Evolutionary conservation across 2,113 vertebrate genomes (phyloP).

Genomic region (Pogonocichla stellata): DNA sequence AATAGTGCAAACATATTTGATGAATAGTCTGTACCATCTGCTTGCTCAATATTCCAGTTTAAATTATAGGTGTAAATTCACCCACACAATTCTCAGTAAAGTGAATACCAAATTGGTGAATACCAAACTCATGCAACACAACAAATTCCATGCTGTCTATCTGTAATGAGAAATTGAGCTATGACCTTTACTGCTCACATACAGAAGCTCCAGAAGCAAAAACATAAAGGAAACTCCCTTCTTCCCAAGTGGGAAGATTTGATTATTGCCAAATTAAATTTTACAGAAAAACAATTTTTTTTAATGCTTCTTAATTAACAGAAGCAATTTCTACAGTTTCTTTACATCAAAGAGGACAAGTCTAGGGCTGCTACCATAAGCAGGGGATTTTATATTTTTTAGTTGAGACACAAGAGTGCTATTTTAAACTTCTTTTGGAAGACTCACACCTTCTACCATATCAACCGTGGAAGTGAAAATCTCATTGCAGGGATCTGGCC

Average conservation of each 20-base stretch:
- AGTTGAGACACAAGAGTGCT: neutral
- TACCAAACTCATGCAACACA: neutral
- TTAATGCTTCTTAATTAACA: neutral
- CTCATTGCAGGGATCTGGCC: neutral
- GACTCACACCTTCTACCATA: neutral
- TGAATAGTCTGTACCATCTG: neutral
- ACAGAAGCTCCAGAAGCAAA: neutral
- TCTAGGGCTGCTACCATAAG: neutral
- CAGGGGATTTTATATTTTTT: neutral
- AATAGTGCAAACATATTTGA: neutral
- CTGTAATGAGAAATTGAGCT: neutral
- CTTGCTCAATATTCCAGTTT: neutral
- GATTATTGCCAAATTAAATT: neutral
- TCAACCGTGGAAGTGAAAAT: neutral
- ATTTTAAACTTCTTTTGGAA: neutral
- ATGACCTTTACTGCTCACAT: neutral
- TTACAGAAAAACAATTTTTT: neutral
- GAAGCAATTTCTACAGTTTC: neutral
- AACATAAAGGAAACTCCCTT: neutral
- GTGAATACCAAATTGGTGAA: neutral
- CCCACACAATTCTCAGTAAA: neutral
- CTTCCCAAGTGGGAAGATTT: neutral
- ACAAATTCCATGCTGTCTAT: neutral
- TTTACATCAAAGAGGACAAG: neutral
- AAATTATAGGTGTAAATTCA: conserved; percentile 6